Base-by-base conservation (phyloP, 2,888 invertebrate genomes). In the Adelphocoris suturalis region DNA sequence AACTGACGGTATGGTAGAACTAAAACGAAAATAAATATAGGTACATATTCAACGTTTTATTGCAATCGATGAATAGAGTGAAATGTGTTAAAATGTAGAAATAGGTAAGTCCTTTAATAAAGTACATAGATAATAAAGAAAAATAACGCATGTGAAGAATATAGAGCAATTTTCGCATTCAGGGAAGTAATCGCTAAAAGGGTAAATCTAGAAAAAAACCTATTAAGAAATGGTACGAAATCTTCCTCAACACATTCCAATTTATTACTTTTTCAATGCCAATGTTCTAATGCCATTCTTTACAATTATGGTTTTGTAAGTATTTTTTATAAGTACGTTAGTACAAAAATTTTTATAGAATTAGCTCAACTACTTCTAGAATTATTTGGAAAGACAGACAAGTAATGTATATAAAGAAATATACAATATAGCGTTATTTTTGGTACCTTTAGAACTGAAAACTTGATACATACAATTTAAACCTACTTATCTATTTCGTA, bases 341-440 rank as follows among this genome's bases (percentile, higher is more conserved):
- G 57, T 55, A 80, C 55, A 88, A 78, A 76, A 46, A 78, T n/a
- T 88, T 76, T 46, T 80, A 61, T 88, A 88, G 88, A 85, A 88
- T 88, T 88, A 88, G 88, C 88, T 88, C 88, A 88, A 88, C 88
- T 88, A 88, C 88, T 88, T 88, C 57, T 88, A 88, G 78, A 88
- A 88, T 78, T 52, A 86, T 75, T 76, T 78, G 78, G 88, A 88
- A 88, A 78, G 78, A 55, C 78, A 78, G 78, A 55, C 78, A 88
- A 52, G 47, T 61, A n/a, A 47, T 88, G 52, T 88, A 55, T 28
- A 88, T 88, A 55, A 55, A 55, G 27, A 80, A 55, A 80, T 78
- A 85, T 55, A 19, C 61, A 47, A 88, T 46, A 88, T 88, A 88
- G 88, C 88, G 55, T 88, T 88, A 88, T 88, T 88, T 88, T 88